Conservation (phyloP, 2,113 vertebrate genomes). For the Macroglossus sobrinus region DNA sequence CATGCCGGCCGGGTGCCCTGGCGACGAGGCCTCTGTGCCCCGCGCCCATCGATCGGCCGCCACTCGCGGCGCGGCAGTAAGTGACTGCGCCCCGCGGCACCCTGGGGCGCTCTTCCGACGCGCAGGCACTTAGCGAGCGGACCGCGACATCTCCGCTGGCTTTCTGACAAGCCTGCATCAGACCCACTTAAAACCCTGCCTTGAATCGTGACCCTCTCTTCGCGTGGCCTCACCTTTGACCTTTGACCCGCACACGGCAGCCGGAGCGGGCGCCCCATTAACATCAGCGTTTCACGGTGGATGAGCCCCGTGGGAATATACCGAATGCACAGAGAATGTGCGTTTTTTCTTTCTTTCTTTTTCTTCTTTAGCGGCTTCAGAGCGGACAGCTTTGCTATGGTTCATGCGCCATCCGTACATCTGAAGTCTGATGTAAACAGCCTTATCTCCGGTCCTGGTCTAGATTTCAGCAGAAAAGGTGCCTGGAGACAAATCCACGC, state of each 20-base stretch:
- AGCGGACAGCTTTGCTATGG: not conserved
- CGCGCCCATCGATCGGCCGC: conserved; percentile 89
- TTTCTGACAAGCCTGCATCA: conserved; percentile 75
- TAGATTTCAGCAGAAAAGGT: not conserved
- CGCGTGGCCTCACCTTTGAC: conserved; percentile 71
- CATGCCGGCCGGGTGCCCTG: conserved; percentile 78
- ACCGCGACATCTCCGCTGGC: conserved; percentile 78
- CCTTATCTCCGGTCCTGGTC: not conserved
- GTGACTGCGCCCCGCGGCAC: conserved; percentile 87
- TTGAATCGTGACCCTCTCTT: conserved; percentile 63
- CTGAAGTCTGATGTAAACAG: not conserved
- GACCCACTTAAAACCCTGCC: conserved; percentile 71
- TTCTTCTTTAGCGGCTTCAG: not conserved
- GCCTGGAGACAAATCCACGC: not conserved
- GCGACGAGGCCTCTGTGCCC: conserved; percentile 87
- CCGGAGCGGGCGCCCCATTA: not conserved
- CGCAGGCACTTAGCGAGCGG: conserved; percentile 91
- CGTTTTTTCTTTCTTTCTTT: rapidly evolving
- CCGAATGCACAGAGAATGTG: not conserved
- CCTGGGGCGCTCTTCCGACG: conserved; percentile 88
- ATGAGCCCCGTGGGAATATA: not conserved
- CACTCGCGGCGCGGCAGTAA: too few species aligned
- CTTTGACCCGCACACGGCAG: conserved; percentile 58
- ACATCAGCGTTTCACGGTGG: not conserved
- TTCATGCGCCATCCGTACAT: not conserved